phyloP scores from a whole-genome alignment of 2,113 vertebrate species.

The Urocynchramus pylzowi region DNA sequence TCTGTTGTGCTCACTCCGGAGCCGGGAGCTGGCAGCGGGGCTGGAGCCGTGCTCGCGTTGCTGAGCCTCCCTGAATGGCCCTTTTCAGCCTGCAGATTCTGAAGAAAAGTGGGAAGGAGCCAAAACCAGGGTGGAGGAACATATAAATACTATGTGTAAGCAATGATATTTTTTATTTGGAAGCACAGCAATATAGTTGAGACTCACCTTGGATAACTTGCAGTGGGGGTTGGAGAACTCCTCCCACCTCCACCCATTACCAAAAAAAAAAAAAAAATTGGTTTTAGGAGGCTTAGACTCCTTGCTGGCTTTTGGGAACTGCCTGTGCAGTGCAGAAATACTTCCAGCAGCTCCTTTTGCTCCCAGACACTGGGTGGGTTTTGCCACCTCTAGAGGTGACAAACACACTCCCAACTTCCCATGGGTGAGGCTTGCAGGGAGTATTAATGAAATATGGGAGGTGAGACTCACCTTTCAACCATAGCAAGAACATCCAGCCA shows the following conservation, averaged over 20 bases:
- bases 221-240: neutral
- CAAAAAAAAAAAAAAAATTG: neutral
- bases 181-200: neutral
- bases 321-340: neutral
- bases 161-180: conserved; percentile 15
- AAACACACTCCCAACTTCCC: neutral
- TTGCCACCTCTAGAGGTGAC: neutral
- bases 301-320: neutral
- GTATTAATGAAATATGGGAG: neutral
- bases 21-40: neutral
- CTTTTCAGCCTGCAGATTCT: conserved; percentile 46
- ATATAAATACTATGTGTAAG: conserved; percentile 44
- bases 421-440: neutral
- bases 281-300: neutral
- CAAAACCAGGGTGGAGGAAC: conserved; percentile 13
- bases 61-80: conserved; percentile 22
- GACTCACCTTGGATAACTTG: conserved; percentile 40
- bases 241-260: neutral
- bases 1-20: neutral
- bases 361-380: neutral
- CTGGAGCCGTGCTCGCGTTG: fast-evolving
- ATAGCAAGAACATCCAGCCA: neutral
- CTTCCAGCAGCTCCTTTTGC: neutral
- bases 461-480: neutral
- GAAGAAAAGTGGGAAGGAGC: conserved; percentile 18